A percentile compares a stretch with the other conserved stretches of the same genome.
These are phyloP conservation scores for Philantomba maxwellii DNA, from an alignment of 2,113 vertebrate genomes.

Conservation along the genomic window DNA sequence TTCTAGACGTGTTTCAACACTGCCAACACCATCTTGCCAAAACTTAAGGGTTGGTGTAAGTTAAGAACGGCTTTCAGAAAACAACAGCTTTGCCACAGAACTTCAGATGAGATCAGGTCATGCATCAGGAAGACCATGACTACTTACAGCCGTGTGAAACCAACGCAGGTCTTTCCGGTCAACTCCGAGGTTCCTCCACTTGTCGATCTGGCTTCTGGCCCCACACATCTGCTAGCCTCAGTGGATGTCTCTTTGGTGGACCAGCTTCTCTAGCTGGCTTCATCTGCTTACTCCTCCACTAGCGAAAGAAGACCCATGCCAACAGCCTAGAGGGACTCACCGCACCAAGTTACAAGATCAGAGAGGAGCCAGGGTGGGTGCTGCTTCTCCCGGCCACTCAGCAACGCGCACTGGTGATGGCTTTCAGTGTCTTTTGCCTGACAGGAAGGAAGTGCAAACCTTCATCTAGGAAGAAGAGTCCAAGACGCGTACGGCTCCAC, in stretches of 20 bases:
- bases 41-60: neutral
- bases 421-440: conserved; percentile 7
- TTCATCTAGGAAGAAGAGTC: conserved; percentile 20
- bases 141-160: conserved; percentile 44
- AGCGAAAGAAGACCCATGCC: conserved; percentile 35
- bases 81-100: neutral
- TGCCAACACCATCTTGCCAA: conserved; percentile 33
- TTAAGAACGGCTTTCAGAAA: conserved; percentile 45
- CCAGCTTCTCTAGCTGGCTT: conserved; percentile 15
- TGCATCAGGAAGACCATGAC: neutral
- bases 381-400: neutral
- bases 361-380: neutral
- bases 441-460: conserved; percentile 10
- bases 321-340: conserved; percentile 31
- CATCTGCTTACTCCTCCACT: neutral
- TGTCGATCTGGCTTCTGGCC: neutral
- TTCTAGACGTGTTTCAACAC: neutral
- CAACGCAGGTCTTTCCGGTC: neutral
- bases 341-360: conserved; percentile 30
- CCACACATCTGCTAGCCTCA: neutral
- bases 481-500: conserved; percentile 28
- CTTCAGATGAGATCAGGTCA: neutral
- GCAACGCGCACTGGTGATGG: neutral
- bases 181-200: conserved; percentile 5
- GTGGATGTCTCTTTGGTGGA: conserved; percentile 30